Conservation (phyloP, 1,140 invertebrate genomes). For the Mesaphorura yosii region DNA sequence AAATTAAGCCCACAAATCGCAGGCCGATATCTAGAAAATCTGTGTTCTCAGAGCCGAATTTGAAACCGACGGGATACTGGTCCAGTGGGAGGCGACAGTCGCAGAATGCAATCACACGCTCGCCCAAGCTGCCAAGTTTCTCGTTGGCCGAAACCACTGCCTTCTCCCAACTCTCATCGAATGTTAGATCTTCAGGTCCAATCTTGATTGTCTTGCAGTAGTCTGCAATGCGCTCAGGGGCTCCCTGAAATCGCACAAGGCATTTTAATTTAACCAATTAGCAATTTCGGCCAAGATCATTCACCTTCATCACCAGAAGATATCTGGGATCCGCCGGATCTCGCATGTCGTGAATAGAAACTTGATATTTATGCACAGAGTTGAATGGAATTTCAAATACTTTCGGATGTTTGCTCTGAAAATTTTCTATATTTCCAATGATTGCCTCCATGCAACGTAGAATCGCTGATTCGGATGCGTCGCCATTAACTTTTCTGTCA, state of each 20-base stretch:
- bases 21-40: slow-evolving; percentile 51
- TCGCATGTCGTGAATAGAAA: slow-evolving; percentile 49
- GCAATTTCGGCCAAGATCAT: neutral
- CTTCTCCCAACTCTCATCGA: slow-evolving; percentile 49
- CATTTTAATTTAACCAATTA: neutral
- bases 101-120: slow-evolving; percentile 60
- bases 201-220: slow-evolving; percentile 59
- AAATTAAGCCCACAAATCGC: slow-evolving; percentile 52
- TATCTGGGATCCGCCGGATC: slow-evolving; percentile 38
- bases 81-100: slow-evolving; percentile 42
- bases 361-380: slow-evolving; percentile 75
- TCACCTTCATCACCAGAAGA: slow-evolving; percentile 34
- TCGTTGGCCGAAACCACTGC: slow-evolving; percentile 60
- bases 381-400: slow-evolving; percentile 76
- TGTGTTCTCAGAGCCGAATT: slow-evolving; percentile 44
- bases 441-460: slow-evolving; percentile 63
- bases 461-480: slow-evolving; percentile 69
- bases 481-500: slow-evolving; percentile 55
- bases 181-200: slow-evolving; percentile 47
- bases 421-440: slow-evolving; percentile 47
- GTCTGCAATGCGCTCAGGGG: slow-evolving; percentile 75
- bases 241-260: slow-evolving; percentile 50
- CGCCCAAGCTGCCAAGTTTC: slow-evolving; percentile 69
- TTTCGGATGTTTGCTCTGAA: slow-evolving; percentile 52
- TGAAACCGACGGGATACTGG: slow-evolving; percentile 42